Evolutionary conservation across 2,888 invertebrate species (phyloP).

Genomic region (Rhodophaea formosa): DNA sequence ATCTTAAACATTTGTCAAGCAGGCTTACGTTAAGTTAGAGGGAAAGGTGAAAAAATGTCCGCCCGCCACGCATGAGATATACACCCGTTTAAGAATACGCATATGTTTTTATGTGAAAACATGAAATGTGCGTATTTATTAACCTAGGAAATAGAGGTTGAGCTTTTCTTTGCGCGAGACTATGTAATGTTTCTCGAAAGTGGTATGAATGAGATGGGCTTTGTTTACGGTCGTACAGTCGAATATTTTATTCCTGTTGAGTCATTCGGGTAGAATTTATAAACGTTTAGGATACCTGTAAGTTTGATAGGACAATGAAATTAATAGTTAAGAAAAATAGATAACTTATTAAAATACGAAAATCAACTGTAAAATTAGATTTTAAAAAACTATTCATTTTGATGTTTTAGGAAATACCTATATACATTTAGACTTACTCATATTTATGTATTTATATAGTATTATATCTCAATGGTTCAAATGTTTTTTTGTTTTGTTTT

Average conservation of each 20-base stretch:
- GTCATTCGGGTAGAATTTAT: background rate
- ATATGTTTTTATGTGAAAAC: constrained; percentile 40
- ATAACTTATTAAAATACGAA: too few relatives aligned
- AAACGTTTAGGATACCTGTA: background rate
- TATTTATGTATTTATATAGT: too few relatives aligned
- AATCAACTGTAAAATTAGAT: too few relatives aligned
- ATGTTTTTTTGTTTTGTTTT: too few relatives aligned
- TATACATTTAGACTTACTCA: too few relatives aligned
- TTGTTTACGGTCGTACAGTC: background rate
- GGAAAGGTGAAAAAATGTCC: constrained; percentile 57
- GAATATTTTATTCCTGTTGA: background rate
- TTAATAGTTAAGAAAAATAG: too few relatives aligned
- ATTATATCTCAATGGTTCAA: too few relatives aligned
- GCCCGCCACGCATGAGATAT: constrained; percentile 52
- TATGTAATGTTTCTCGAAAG: constrained; percentile 12
- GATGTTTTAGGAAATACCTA: too few relatives aligned
- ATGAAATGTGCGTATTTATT: constrained; percentile 31
- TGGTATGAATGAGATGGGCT: constrained; percentile 16
- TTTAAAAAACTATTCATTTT: too few relatives aligned
- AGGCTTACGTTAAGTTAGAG: constrained; percentile 74
- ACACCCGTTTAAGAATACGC: constrained; percentile 50
- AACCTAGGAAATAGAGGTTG: constrained; percentile 18
- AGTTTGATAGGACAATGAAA: too few relatives aligned
- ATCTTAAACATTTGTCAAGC: constrained; percentile 78
- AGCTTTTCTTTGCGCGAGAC: constrained; percentile 16